These are phyloP conservation scores for Caenorhabditis angaria DNA, from an alignment of 2,888 invertebrate genomes.

Conservation along the genomic window DNA sequence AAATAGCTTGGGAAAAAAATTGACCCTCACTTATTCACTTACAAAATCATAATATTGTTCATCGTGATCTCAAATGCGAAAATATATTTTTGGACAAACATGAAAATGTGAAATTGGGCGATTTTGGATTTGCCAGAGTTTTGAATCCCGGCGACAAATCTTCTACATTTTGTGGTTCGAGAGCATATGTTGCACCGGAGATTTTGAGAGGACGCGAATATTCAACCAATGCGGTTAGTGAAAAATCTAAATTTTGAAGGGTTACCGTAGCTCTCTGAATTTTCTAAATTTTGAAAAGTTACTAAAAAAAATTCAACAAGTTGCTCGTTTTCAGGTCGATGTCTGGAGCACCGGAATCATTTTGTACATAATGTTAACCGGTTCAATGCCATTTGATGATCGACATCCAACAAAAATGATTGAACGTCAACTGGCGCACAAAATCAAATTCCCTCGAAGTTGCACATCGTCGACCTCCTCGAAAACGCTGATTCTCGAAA, in stretches of 20 bases:
- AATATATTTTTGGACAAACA: slow-evolving; percentile 77
- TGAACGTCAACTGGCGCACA: slow-evolving; percentile 41
- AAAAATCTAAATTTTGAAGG: too few relatives aligned
- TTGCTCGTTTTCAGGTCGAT: too few relatives aligned
- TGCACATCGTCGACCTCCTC: slow-evolving; percentile 37
- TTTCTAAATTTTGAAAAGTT: too few relatives aligned
- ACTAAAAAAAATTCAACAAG: too few relatives aligned
- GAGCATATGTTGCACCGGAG: slow-evolving; percentile 88
- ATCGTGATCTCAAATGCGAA: too few relatives aligned
- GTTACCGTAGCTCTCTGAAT: too few relatives aligned
- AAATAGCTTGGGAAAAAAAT: too few relatives aligned
- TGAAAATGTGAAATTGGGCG: slow-evolving; percentile 85
- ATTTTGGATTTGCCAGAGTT: slow-evolving; percentile 88
- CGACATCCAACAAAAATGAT: slow-evolving; percentile 53
- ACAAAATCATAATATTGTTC: too few relatives aligned
- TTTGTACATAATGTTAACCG: slow-evolving; percentile 80
- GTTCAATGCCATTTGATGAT: slow-evolving; percentile 67
- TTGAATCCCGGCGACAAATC: slow-evolving; percentile 74
- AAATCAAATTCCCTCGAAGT: slow-evolving; percentile 41
- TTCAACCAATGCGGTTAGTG: slow-evolving; percentile 72
- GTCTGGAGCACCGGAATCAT: slow-evolving; percentile 84
- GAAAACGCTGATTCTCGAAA: slow-evolving; percentile 55
- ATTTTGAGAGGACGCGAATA: slow-evolving; percentile 81
- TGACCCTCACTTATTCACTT: too few relatives aligned
- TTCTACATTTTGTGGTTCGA: slow-evolving; percentile 85